Percentiles rank a stretch among this genome's conserved stretches.
phyloP scores from a whole-genome alignment of 2,888 invertebrate species.

The Sacculina carcini region DNA sequence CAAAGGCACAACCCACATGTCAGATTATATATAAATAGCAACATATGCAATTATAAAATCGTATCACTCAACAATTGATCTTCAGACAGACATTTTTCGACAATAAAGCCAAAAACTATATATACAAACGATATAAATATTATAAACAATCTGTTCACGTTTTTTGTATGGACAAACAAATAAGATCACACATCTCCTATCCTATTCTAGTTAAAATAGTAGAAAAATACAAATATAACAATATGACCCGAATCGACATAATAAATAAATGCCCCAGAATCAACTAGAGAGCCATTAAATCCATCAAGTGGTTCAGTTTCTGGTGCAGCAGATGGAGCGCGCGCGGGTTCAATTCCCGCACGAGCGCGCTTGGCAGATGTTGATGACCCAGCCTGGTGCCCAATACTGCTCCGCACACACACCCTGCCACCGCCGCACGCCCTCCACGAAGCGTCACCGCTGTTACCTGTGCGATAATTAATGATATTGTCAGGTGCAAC shows the following conservation, averaged over 20 bases:
- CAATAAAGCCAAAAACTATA: too few species aligned
- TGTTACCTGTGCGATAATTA: background rate
- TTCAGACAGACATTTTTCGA: too few species aligned
- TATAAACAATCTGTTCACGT: too few species aligned
- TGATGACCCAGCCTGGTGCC: background rate
- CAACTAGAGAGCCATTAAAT: background rate
- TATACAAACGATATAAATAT: too few species aligned
- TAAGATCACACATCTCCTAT: too few species aligned
- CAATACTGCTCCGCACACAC: background rate
- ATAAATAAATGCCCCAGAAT: background rate
- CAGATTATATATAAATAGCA: too few species aligned
- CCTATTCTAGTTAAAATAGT: too few species aligned
- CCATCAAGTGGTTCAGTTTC: background rate
- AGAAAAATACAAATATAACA: background rate
- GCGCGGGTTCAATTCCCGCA: background rate
- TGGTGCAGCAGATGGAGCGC: background rate
- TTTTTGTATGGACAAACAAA: too few species aligned
- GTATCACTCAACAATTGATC: too few species aligned
- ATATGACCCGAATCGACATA: background rate
- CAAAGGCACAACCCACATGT: too few species aligned
- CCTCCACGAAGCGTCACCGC: background rate
- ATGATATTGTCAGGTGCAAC: background rate
- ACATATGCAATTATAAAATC: too few species aligned
- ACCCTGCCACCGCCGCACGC: background rate
- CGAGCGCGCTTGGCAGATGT: background rate